These are phyloP conservation scores for Psilanteris sp. DNA, from an alignment of 1,140 invertebrate species.

Conservation along the genomic window DNA sequence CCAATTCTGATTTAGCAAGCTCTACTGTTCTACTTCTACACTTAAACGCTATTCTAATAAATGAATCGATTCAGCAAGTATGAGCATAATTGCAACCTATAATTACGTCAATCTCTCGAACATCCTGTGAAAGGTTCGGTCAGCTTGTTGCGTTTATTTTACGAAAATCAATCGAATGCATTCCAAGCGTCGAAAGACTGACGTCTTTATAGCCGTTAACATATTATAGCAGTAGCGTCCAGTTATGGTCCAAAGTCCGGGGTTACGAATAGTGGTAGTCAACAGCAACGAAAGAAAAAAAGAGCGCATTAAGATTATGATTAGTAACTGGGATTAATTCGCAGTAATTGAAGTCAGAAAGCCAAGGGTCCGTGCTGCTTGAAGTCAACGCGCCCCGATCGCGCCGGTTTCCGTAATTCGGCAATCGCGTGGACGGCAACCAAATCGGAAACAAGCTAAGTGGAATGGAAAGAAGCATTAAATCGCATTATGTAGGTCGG, in stretches of 20 bases:
- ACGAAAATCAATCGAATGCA: no score
- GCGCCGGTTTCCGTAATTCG: conserved; percentile 30
- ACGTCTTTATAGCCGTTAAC: conserved; percentile 9
- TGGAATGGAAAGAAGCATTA: conserved; percentile 67
- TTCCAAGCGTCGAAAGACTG: not conserved
- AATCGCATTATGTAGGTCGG: conserved; percentile 71
- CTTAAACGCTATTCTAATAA: conserved; percentile 26
- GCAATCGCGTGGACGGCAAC: conserved; percentile 28
- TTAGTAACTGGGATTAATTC: no score
- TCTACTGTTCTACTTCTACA: conserved; percentile 54
- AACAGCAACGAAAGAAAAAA: conserved; percentile 47
- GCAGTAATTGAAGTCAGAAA: conserved; percentile 33
- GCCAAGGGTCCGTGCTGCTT: conserved; percentile 35
- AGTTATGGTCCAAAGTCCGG: conserved; percentile 50
- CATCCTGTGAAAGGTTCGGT: no score
- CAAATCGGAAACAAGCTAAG: conserved; percentile 53
- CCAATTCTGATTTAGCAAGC: conserved; percentile 52
- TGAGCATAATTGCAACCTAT: conserved; percentile 21
- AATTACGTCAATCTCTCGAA: conserved; percentile 8
- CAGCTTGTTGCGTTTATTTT: not conserved
- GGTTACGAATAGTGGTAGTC: no score
- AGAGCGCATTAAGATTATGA: conserved; percentile 28
- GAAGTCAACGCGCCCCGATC: conserved; percentile 17
- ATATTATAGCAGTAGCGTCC: conserved; percentile 55
- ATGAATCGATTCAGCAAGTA: conserved; percentile 16